Evolutionary conservation across 2,888 invertebrate species (phyloP).

Genomic region (Phragmatobia fuliginosa): DNA sequence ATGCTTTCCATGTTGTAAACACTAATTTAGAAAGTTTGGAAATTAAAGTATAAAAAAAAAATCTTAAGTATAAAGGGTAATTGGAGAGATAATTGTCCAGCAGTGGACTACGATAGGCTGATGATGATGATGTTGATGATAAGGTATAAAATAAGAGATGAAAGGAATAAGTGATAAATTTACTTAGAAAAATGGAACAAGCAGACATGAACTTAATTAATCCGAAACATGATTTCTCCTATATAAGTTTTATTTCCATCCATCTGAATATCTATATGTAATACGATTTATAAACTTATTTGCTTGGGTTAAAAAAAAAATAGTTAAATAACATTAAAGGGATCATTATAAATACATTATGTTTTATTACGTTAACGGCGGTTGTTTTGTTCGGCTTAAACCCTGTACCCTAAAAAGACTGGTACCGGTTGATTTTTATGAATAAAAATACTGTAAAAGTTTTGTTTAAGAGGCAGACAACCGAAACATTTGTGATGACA

Average conservation of each 20-base stretch:
- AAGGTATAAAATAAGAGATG: no score
- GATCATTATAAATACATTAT: slow-evolving; percentile 12
- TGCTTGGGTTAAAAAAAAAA: neutral
- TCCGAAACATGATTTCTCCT: neutral
- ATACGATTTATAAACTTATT: neutral
- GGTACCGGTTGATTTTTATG: neutral
- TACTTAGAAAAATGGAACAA: neutral
- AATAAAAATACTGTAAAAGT: neutral
- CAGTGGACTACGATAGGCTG: no score
- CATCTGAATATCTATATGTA: neutral
- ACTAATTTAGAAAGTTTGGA: no score
- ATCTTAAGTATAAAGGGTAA: no score
- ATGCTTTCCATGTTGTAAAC: no score
- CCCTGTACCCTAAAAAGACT: neutral
- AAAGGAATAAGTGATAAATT: no score
- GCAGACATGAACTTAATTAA: neutral
- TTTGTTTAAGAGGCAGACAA: neutral
- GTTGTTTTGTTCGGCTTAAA: neutral
- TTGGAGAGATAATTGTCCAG: no score
- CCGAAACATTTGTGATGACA: no score
- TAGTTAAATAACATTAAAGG: neutral
- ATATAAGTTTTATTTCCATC: neutral
- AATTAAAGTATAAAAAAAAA: no score
- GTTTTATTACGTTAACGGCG: neutral
- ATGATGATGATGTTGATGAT: no score